These are phyloP conservation scores for Phengaris arion DNA, from an alignment of 2,888 invertebrate species.

Conservation along the genomic window DNA sequence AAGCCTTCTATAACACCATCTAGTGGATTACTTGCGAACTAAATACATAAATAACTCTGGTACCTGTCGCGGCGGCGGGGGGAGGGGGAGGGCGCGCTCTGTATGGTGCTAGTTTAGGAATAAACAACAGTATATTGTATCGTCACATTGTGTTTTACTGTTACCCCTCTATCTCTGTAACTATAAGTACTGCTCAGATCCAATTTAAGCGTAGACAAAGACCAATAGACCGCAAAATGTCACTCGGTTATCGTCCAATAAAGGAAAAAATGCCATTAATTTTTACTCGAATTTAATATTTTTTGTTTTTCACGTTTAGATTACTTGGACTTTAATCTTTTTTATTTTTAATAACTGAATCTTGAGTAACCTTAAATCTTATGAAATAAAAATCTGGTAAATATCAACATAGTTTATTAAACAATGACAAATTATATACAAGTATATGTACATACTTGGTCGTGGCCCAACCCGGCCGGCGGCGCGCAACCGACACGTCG, in stretches of 20 bases:
- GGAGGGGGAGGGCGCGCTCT: background rate
- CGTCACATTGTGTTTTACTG: constrained; percentile 19
- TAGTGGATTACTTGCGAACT: background rate
- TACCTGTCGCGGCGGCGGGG: background rate
- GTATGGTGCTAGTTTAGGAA: constrained; percentile 32
- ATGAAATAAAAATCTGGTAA: background rate
- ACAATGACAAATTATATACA: constrained; percentile 25
- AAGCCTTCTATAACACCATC: no score
- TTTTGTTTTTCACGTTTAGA: no score
- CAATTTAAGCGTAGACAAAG: no score
- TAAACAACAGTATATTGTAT: constrained; percentile 20
- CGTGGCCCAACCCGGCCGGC: constrained; percentile 15
- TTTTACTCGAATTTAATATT: no score
- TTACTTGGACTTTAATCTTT: no score
- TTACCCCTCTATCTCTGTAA: background rate
- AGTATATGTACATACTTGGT: constrained; percentile 25
- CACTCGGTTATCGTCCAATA: no score
- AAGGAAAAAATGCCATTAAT: no score
- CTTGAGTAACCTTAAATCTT: no score
- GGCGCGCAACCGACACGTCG: background rate
- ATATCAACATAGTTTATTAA: constrained; percentile 27
- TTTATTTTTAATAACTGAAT: no score
- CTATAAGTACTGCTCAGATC: no score
- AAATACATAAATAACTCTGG: background rate
- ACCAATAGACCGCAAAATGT: no score